Conservation (phyloP, 1,140 invertebrate genomes). For the Temnothorax nylanderi region DNA sequence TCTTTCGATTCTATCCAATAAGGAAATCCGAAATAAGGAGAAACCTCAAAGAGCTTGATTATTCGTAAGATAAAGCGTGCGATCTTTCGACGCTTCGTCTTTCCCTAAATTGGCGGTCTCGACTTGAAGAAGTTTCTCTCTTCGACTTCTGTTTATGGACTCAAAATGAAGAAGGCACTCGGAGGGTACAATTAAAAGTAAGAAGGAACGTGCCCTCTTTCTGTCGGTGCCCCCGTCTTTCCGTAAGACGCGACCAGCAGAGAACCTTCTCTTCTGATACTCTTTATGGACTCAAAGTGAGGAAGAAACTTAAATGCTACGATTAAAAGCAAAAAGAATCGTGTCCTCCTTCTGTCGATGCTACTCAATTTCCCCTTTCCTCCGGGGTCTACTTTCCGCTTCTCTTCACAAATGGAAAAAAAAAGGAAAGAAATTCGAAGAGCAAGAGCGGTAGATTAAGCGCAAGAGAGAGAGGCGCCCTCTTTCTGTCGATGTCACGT, state of each 20-base stretch:
- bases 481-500: neutral
- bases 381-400: slow-evolving; percentile 16
- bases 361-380: neutral
- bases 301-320: slow-evolving; percentile 21
- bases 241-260: neutral
- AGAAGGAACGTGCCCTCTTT: slow-evolving; percentile 20
- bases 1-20: neutral
- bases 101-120: slow-evolving; percentile 7
- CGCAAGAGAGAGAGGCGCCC: neutral
- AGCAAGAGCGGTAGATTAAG: slow-evolving; percentile 13
- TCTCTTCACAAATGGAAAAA: neutral
- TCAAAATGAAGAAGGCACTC: slow-evolving; percentile 17
- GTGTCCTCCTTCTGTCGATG: slow-evolving; percentile 27
- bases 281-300: slow-evolving; percentile 22
- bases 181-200: slow-evolving; percentile 38
- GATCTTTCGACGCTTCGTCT: neutral
- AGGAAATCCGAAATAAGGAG: neutral
- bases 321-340: slow-evolving; percentile 45
- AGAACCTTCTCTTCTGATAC: neutral
- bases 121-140: slow-evolving; percentile 15
- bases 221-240: slow-evolving; percentile 15
- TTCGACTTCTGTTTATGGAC: slow-evolving; percentile 27
- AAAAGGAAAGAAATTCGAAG: slow-evolving; percentile 1
- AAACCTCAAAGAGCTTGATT: slow-evolving; percentile 1
- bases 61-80: neutral